Evolutionary conservation across 2,113 vertebrate species (phyloP), one percentile per base, ranked within the genome.

Genomic region (Megalops atlanticus): DNA sequence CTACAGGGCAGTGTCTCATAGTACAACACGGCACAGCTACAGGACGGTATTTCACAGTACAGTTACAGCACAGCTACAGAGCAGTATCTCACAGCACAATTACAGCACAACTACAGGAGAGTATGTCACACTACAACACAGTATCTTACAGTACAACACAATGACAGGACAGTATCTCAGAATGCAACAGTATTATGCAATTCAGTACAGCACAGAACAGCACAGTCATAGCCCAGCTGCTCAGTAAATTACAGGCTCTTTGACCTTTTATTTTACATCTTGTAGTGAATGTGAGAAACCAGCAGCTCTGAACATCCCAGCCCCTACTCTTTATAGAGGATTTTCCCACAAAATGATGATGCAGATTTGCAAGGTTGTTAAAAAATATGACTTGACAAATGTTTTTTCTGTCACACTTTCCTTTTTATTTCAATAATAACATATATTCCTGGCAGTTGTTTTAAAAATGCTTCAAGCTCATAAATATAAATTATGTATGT

Each of bases 401-500:
- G 43, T 7, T 47, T 35, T 79, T 71, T 31, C 33, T 38, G 24
- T 41, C 8, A 11, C 12, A 21, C 3, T 43, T 43, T 31, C 76
- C 1, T 74, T 82, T 84, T 83, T 76, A 41, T 81, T 86, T 74
- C 68, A 79, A 33, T 40, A 77, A 78, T 31, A 81, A 76, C 45
- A 86, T 83, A 49, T 27, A 85, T 83, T 87, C 78, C 75, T 80
- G 88, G 85, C 76, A 83, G 83, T 58, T 90, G 88, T 87, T 89
- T 89, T 89, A 90, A 91, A 88, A 89, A 84, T 81, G 74, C 76
- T 84, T 88, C 84, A 89, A 82, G 88, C 88, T 87, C 83, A 90
- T 88, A 91, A 90, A 90, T 89, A 92, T 90, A 92, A 91, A 90
- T 90, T 88, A 21, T 70, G 40, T 69, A 18, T 11, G 78, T 90